These are phyloP conservation scores for Notamacropus eugenii DNA, from an alignment of 2,797 vertebrate species.

Conservation along the genomic window DNA sequence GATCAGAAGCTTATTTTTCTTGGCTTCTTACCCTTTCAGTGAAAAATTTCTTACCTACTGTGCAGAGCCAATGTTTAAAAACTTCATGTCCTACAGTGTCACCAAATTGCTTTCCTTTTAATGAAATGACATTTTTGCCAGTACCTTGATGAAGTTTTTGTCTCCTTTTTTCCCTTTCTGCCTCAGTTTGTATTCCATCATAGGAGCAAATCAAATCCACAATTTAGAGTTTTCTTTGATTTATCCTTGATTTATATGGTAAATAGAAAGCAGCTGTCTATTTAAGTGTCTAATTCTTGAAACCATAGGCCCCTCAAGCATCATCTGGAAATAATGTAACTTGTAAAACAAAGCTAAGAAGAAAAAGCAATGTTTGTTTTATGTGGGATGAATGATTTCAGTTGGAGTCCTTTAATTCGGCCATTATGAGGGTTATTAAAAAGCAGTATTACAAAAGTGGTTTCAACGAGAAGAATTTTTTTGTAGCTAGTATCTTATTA, in stretches of 20 bases:
- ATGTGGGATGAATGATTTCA: conserved; percentile 92
- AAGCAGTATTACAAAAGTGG: conserved; percentile 87
- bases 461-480: conserved; percentile 86
- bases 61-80: conserved; percentile 35
- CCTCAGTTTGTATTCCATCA: conserved; percentile 69
- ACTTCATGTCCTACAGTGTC: conserved; percentile 55
- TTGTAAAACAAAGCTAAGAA: conserved; percentile 91
- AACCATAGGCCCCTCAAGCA: conserved; percentile 85
- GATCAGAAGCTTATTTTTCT: conserved; percentile 41
- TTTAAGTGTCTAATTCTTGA: conserved; percentile 85
- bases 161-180: conserved; percentile 68
- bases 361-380: conserved; percentile 94
- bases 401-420: conserved; percentile 92
- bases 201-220: conserved; percentile 77
- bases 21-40: conserved; percentile 52
- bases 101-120: conserved; percentile 54
- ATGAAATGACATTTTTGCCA: conserved; percentile 60
- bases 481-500: conserved; percentile 83
- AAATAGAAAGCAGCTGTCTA: conserved; percentile 90
- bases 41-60: conserved; percentile 63
- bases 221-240: conserved; percentile 86
- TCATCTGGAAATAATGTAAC: conserved; percentile 96
- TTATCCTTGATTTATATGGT: conserved; percentile 85
- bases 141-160: conserved; percentile 56
- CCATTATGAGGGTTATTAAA: conserved; percentile 91